These are phyloP conservation scores for Drosophila sp. DNA, from an alignment of 1,140 invertebrate species.

Conservation along the genomic window DNA sequence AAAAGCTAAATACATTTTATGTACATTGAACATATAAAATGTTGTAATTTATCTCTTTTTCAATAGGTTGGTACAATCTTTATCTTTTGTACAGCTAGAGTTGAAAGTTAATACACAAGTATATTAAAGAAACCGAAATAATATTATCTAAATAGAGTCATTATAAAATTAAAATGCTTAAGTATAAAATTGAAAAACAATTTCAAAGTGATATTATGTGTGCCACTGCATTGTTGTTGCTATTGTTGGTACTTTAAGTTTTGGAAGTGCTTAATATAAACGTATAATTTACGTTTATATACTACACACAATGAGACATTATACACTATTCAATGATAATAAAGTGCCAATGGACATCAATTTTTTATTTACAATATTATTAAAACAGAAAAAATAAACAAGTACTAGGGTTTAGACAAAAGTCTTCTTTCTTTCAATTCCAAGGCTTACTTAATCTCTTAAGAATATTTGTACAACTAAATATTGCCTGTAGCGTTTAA, in stretches of 20 bases:
- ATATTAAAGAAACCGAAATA: constrained; percentile 4
- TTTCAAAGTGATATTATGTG: constrained; percentile 8
- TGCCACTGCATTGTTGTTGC: constrained; percentile 25
- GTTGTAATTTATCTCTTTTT: constrained; percentile 1
- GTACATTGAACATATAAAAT: constrained; percentile 18
- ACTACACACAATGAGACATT: no score
- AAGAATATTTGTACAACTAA: no score
- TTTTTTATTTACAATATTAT: no score
- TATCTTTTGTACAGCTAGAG: constrained; percentile 49
- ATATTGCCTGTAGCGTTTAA: no score
- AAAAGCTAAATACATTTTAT: constrained; percentile 22
- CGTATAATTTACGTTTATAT: no score
- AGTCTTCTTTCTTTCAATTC: no score
- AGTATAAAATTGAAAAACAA: constrained; percentile 8
- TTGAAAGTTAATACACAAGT: constrained; percentile 29
- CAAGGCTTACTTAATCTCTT: no score
- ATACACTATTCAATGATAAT: no score
- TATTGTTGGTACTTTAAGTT: constrained; percentile 5
- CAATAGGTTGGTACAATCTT: not conserved
- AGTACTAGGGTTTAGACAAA: no score
- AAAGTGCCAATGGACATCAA: no score
- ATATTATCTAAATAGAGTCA: constrained; percentile 12
- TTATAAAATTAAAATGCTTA: not conserved
- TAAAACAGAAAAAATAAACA: no score
- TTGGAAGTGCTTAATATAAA: constrained; percentile 6